These are phyloP conservation scores for Moxostoma hubbsi DNA, from an alignment of 2,797 vertebrate genomes.

Conservation along the genomic window DNA sequence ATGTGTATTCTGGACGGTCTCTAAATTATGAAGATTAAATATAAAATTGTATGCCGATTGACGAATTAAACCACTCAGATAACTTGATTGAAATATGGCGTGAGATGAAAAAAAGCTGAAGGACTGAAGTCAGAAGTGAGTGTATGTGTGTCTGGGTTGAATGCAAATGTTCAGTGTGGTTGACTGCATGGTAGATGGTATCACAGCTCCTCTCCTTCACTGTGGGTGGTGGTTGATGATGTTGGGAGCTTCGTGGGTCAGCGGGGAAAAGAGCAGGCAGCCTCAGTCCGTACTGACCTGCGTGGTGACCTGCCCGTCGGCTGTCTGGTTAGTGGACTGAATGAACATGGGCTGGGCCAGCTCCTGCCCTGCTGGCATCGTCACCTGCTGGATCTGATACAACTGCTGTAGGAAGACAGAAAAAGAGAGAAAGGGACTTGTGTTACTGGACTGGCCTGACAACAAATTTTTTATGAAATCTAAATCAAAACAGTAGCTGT, in stretches of 20 bases:
- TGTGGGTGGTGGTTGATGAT: constrained; percentile 40
- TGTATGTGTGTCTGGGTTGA: background rate
- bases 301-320: constrained; percentile 87
- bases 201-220: constrained; percentile 16
- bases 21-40: constrained; percentile 20
- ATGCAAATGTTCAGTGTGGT: background rate
- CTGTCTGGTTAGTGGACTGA: constrained; percentile 91
- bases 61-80: constrained; percentile 9
- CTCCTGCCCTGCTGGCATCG: constrained; percentile 97
- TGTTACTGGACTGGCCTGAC: background rate
- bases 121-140: background rate
- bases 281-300: constrained; percentile 91
- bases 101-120: constrained; percentile 1
- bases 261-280: constrained; percentile 2
- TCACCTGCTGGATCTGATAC: constrained; percentile 99
- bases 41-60: background rate
- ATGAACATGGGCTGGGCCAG: constrained; percentile 98
- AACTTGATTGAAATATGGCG: constrained; percentile 37
- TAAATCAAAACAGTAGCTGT: background rate
- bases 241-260: constrained; percentile 34
- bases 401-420: constrained; percentile 83
- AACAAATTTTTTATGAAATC: no score
- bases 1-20: constrained; percentile 35
- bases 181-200: constrained; percentile 3
- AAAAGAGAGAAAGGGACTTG: constrained; percentile 5